A percentile compares a stretch with the other conserved stretches of the same genome.
Evolutionary conservation across 2,113 vertebrate genomes (phyloP).

Genomic region (Ceuthmochares aereus): DNA sequence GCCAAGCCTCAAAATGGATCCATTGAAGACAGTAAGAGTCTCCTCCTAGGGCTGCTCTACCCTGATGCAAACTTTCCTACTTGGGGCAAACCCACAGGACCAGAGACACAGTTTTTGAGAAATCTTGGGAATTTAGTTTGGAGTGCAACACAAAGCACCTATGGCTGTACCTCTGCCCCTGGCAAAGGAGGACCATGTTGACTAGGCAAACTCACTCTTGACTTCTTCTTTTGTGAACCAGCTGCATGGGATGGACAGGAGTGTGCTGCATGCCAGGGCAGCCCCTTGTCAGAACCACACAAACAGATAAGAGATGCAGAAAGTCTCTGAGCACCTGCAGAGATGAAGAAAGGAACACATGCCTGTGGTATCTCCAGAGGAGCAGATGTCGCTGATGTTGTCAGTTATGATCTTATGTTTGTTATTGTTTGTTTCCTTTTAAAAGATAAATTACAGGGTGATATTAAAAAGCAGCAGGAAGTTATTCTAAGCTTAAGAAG

Average conservation of each 20-base stretch:
- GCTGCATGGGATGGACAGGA: rapidly evolving
- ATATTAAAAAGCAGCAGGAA: neutral
- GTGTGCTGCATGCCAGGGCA: rapidly evolving
- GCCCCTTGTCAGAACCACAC: rapidly evolving
- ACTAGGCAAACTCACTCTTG: neutral
- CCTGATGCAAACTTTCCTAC: neutral
- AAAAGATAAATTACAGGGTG: neutral
- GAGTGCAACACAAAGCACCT: neutral
- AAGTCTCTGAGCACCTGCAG: neutral
- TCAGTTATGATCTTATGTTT: neutral
- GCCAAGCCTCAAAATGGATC: neutral
- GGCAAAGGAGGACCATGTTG: rapidly evolving
- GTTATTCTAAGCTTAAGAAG: neutral
- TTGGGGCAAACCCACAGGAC: neutral
- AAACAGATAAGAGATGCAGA: neutral
- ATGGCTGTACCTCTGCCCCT: neutral
- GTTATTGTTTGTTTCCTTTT: neutral
- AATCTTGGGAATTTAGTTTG: neutral
- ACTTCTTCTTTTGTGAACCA: neutral
- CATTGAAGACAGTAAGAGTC: neutral
- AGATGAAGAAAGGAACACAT: neutral
- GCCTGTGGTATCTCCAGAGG: neutral
- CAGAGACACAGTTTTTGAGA: neutral
- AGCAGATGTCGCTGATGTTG: neutral
- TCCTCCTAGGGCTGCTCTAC: neutral